Percentiles rank a stretch among this genome's conserved stretches.
Conservation (phyloP, 2,888 invertebrate genomes). For the Sphinx pinastri region DNA sequence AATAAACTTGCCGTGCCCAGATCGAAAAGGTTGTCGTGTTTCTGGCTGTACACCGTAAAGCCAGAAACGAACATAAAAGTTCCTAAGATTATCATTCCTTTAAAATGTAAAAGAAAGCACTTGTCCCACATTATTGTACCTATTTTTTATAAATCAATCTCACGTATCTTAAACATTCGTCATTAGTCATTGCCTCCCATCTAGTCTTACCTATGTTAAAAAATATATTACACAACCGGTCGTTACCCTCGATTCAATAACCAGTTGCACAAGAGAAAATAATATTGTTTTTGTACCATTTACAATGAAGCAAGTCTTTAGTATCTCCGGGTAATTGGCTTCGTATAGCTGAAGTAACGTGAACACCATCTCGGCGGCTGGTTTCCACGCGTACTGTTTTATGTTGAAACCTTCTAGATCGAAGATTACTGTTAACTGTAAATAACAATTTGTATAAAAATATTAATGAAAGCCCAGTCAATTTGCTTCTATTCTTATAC, state of each 20-base stretch:
- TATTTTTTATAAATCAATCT: no score
- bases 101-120: no score
- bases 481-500: no score
- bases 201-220: background rate
- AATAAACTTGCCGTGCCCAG: no score
- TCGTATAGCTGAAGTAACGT: conserved; percentile 93
- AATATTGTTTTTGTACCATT: conserved; percentile 85
- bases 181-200: background rate
- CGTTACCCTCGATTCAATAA: background rate
- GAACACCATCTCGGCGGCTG: conserved; percentile 92
- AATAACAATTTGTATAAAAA: background rate
- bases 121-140: no score
- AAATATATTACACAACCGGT: background rate
- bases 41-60: no score
- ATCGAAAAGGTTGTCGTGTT: no score
- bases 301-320: conserved; percentile 93
- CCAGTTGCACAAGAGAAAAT: conserved; percentile 23
- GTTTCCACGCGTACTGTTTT: conserved; percentile 93
- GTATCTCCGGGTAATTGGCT: conserved; percentile 95
- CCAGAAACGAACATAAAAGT: no score
- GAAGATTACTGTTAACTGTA: conserved; percentile 87
- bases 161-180: background rate
- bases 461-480: background rate
- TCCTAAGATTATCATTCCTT: no score
- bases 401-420: conserved; percentile 92